Base-by-base conservation (phyloP, 2,797 vertebrate species). In the Meda fulgida region DNA sequence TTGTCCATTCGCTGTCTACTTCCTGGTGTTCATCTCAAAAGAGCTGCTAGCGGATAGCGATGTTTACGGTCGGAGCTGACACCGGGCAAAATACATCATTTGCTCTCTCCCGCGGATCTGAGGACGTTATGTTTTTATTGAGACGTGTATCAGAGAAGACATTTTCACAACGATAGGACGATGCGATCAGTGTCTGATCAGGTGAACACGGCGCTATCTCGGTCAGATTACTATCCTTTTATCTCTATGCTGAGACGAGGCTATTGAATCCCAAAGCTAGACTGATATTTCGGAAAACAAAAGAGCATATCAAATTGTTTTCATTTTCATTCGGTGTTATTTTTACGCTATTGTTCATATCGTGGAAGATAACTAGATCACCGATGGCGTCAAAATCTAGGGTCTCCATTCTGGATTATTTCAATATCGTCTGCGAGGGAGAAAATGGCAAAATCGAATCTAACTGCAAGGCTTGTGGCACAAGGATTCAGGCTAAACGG, bases 361-460 rank as follows among this genome's bases (percentile, higher is more conserved):
- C 18, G 36, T 26, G 38, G 58, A 85, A 86, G 69, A 89, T 87
- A 81, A 10, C 43, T 69, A 81, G 85, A 79, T 88, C 89, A 89
- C 90, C 86, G 91, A 96, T 96, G 95, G 95, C 95, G 95, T 96
- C 95, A 86, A 92, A 92, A 89, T 92, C 95, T 43, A 95, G 95
- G 92, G 95, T 96, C 82, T 96, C 95, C 80, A 96, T 96, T 78
- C 91, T 96, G 93, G 95, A 96, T 93, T 96, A 96, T 91, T 96
- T 96, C 91, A 95, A 95, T 86, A 96, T 96, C 89, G 95, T 96
- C 70, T 96, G 95, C 80, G 95, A 96, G 87, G 95, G 95, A 6
- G 95, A 96, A 89, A 96, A 96, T 95, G 95, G 95, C 10, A 96
- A 96, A 90, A 96, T 96, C 90, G 95, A 96, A 91, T 96, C 95